Conservation (phyloP, 2,888 invertebrate species). For the Diaphora mendica region DNA sequence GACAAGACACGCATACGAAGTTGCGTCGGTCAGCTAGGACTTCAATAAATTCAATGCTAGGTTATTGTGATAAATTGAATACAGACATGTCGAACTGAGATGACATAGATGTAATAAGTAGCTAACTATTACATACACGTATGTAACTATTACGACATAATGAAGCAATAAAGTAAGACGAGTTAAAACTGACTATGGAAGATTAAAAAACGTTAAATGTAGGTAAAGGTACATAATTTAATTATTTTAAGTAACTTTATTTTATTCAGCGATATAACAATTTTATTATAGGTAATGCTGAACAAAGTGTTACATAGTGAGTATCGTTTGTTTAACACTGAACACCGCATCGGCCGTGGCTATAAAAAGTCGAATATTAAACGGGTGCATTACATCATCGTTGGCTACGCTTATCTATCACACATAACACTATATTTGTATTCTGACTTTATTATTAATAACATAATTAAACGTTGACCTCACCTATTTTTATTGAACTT, state of each 20-base stretch:
- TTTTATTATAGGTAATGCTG: background rate
- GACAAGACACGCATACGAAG: too few relatives aligned
- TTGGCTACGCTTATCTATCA: conserved; percentile 49
- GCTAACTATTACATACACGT: background rate
- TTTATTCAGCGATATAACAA: background rate
- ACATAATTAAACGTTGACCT: background rate
- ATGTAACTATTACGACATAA: too few relatives aligned
- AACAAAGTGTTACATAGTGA: background rate
- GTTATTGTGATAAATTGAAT: background rate
- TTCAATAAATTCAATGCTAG: too few relatives aligned
- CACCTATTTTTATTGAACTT: background rate
- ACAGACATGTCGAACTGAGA: background rate
- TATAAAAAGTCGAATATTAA: conserved; percentile 68
- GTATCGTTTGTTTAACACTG: conserved; percentile 27
- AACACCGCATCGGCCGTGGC: conserved; percentile 36
- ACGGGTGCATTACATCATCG: conserved; percentile 68
- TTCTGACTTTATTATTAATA: conserved; percentile 6
- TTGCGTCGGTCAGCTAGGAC: too few relatives aligned
- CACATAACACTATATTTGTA: conserved; percentile 32
- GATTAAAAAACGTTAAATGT: too few relatives aligned
- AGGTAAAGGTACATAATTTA: too few relatives aligned
- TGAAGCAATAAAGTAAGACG: too few relatives aligned
- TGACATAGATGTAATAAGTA: background rate
- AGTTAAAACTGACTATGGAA: too few relatives aligned
- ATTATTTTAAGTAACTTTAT: too few relatives aligned